Conservation (phyloP, 2,888 invertebrate species). For the Pseudeuparius sepicola region DNA sequence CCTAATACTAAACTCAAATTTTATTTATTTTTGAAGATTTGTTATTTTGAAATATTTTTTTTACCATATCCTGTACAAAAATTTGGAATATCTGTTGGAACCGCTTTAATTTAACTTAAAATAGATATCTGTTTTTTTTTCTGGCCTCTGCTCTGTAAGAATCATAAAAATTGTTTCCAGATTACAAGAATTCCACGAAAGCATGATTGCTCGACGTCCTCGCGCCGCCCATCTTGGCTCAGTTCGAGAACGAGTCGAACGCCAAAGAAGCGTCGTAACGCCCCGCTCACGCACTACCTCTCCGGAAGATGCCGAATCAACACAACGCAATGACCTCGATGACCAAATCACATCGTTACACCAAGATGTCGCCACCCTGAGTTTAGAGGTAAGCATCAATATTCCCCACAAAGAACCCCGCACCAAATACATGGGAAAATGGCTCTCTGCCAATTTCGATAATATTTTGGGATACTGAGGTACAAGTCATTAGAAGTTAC, state of each 20-base stretch:
- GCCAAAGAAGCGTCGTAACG: constrained; percentile 53
- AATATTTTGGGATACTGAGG: too few species aligned
- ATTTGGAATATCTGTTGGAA: too few species aligned
- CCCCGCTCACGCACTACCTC: constrained; percentile 47
- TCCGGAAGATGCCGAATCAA: constrained; percentile 45
- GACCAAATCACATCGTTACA: constrained; percentile 73
- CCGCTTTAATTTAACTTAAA: too few species aligned
- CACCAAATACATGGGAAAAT: too few species aligned
- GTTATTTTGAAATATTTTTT: too few species aligned
- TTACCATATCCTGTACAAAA: too few species aligned
- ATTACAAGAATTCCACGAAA: constrained; percentile 36
- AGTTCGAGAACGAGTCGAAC: constrained; percentile 56
- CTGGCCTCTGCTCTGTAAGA: too few species aligned
- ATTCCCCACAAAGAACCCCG: background rate
- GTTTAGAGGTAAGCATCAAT: constrained; percentile 57
- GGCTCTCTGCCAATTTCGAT: too few species aligned
- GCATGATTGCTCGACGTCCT: constrained; percentile 22
- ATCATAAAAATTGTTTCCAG: constrained; percentile 22
- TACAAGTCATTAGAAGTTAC: too few species aligned
- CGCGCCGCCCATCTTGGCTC: constrained; percentile 39
- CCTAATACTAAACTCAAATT: too few species aligned
- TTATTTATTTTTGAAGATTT: too few species aligned
- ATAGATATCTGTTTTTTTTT: too few species aligned
- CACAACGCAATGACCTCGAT: constrained; percentile 62
- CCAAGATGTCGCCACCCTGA: constrained; percentile 77